Evolutionary conservation across 1,140 invertebrate species (phyloP).

Genomic region (Schlechtendalia chinensis): DNA sequence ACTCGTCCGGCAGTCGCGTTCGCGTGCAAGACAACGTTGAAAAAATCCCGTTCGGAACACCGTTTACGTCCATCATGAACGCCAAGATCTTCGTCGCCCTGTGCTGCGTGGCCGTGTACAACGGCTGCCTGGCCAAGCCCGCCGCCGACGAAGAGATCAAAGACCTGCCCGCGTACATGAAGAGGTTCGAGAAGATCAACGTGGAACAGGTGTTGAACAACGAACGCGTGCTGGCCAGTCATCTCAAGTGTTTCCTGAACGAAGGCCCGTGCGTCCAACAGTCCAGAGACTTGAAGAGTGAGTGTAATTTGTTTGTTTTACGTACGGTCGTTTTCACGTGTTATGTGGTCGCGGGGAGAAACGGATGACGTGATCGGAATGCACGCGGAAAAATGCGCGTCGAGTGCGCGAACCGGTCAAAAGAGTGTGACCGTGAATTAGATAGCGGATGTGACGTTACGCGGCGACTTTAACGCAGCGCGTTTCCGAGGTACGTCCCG

Average conservation of each 20-base stretch:
- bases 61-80: background rate
- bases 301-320: slow-evolving; percentile 52
- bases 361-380: too few species aligned
- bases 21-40: background rate
- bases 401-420: too few species aligned
- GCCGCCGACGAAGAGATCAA: slow-evolving; percentile 50
- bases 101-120: slow-evolving; percentile 22
- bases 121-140: slow-evolving; percentile 29
- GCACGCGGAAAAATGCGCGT: too few species aligned
- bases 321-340: too few species aligned
- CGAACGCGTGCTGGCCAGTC: slow-evolving; percentile 59
- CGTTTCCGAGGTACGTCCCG: too few species aligned
- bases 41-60: background rate
- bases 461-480: too few species aligned
- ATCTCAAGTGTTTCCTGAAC: slow-evolving; percentile 61
- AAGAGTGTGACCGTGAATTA: too few species aligned
- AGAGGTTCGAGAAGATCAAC: slow-evolving; percentile 61
- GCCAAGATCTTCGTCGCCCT: background rate
- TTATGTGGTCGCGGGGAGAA: too few species aligned
- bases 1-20: background rate
- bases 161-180: slow-evolving; percentile 57
- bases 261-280: slow-evolving; percentile 60
- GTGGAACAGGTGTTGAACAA: slow-evolving; percentile 60
- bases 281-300: slow-evolving; percentile 60
- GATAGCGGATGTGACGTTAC: too few species aligned